Evolutionary conservation across 2,888 invertebrate genomes (phyloP).

Genomic region (Nudaria mundana): DNA sequence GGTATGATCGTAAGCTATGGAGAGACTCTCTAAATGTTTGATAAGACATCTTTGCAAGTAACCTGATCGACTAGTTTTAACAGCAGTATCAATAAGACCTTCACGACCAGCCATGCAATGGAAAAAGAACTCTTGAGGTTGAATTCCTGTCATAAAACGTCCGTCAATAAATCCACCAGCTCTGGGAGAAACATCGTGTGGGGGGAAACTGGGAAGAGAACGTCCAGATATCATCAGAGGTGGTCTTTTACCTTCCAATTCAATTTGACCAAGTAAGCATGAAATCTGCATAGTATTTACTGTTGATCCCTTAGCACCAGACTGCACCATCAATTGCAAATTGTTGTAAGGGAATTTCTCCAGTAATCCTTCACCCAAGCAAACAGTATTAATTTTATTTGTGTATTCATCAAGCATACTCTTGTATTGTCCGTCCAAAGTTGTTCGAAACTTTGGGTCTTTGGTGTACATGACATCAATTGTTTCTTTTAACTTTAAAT

Average conservation of each 20-base stretch:
- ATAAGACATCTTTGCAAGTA: slow-evolving; percentile 98
- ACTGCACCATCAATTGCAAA: slow-evolving; percentile 98
- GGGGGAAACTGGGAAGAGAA: slow-evolving; percentile 94
- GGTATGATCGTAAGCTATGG: slow-evolving; percentile 95
- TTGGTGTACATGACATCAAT: slow-evolving; percentile 86
- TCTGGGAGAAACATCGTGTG: slow-evolving; percentile 93
- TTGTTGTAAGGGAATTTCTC: slow-evolving; percentile 96
- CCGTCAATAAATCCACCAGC: slow-evolving; percentile 98
- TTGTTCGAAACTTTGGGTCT: slow-evolving; percentile 89
- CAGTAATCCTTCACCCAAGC: slow-evolving; percentile 91
- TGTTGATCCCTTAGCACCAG: slow-evolving; percentile 99
- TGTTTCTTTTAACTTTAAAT: slow-evolving; percentile 82
- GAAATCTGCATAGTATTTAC: slow-evolving; percentile 99
- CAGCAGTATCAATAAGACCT: slow-evolving; percentile 99
- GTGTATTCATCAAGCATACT: slow-evolving; percentile 89
- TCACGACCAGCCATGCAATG: slow-evolving; percentile 99
- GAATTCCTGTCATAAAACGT: slow-evolving; percentile 98
- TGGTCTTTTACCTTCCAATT: slow-evolving; percentile 98
- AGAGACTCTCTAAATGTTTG: slow-evolving; percentile 98
- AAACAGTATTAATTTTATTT: slow-evolving; percentile 93
- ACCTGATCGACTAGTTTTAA: slow-evolving; percentile 99
- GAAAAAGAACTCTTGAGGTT: slow-evolving; percentile 99
- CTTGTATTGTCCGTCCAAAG: slow-evolving; percentile 93
- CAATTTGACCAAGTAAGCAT: slow-evolving; percentile 98
- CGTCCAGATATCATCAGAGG: slow-evolving; percentile 97